Evolutionary conservation across 2,888 invertebrate species (phyloP).

Genomic region (Chrysolina oricalcia): DNA sequence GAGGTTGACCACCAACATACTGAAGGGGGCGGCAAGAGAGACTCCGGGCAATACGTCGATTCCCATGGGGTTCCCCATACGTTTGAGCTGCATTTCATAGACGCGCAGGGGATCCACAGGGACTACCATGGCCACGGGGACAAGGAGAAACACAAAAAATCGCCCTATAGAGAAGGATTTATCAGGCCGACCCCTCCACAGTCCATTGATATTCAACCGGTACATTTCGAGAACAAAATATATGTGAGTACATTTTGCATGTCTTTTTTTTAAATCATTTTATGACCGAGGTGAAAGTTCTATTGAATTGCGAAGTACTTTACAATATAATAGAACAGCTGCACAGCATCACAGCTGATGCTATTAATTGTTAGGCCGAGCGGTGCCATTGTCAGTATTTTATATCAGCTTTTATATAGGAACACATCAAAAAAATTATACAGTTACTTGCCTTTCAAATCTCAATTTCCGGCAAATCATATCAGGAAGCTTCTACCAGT

Average conservation of each 20-base stretch:
- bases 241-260: slow-evolving; percentile 63
- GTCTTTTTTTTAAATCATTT: not conserved
- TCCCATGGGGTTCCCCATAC: slow-evolving; percentile 69
- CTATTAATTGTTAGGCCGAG: too few relatives aligned
- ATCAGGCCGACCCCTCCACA: slow-evolving; percentile 67
- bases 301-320: too few relatives aligned
- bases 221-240: slow-evolving; percentile 67
- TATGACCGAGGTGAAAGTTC: too few relatives aligned
- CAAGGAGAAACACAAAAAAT: slow-evolving; percentile 54
- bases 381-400: too few relatives aligned
- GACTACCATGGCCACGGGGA: slow-evolving; percentile 66
- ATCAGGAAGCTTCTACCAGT: too few relatives aligned
- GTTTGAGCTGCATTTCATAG: slow-evolving; percentile 69
- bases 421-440: too few relatives aligned
- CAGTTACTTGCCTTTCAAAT: too few relatives aligned
- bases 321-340: too few relatives aligned
- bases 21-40: slow-evolving; percentile 53
- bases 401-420: too few relatives aligned
- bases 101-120: slow-evolving; percentile 67
- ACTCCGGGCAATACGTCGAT: slow-evolving; percentile 67
- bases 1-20: slow-evolving; percentile 27
- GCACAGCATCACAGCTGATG: too few relatives aligned
- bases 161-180: slow-evolving; percentile 57
- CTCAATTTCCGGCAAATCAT: too few relatives aligned
- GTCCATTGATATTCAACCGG: slow-evolving; percentile 68